Evolutionary conservation across 1,140 invertebrate species (phyloP), one percentile per base, ranked within the genome.

Genomic region (Drosophila ambigua): DNA sequence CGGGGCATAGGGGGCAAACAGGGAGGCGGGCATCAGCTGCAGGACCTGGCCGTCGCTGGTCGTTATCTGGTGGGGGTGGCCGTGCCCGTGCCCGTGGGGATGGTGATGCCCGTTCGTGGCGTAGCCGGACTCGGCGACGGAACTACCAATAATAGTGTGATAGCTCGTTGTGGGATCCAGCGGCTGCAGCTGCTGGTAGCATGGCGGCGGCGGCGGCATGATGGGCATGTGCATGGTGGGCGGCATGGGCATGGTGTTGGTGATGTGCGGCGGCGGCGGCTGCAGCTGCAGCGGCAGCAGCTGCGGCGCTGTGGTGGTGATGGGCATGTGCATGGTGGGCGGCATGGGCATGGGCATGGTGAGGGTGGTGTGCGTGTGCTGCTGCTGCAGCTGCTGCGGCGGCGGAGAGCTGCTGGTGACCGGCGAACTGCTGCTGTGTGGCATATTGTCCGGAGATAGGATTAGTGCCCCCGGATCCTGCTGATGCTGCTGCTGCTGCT

Each of bases 141-240:
- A 62, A 76, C 76, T 92, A 92, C 91, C 91, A 92, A 90, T 92
- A 92, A 84, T 92, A 92, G 90, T 92, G 91, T 83, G 91, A 92
- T 91, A 92, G 66, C 74, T 92, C 91, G 81, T 91, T 85, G 85
- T 91, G 90, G 79, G 89, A 71, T 90, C 90, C 90, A 84, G 83
- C 79, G 77, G 85, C 77, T 68, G 91, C 84, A 91, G 90, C 71
- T 77, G 90, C 76, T 91, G 91, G 85, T 74, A 91, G 53, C 84
- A 92, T 85, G 72, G 90, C 72, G 81, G 92, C 74, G 92, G 91
- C 80, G 92, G 79, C 72, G 64, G 77, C 77, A 72, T 88, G 50
- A 77, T 64, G 58, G 89, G 83, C 71, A 74, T 74, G 72, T 64
- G 71, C 71, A 73, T 73, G 71, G 71, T 73, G 71, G 68, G 71